phyloP scores from a whole-genome alignment of 2,797 vertebrate species.

The Kryptopterus vitreolus region DNA sequence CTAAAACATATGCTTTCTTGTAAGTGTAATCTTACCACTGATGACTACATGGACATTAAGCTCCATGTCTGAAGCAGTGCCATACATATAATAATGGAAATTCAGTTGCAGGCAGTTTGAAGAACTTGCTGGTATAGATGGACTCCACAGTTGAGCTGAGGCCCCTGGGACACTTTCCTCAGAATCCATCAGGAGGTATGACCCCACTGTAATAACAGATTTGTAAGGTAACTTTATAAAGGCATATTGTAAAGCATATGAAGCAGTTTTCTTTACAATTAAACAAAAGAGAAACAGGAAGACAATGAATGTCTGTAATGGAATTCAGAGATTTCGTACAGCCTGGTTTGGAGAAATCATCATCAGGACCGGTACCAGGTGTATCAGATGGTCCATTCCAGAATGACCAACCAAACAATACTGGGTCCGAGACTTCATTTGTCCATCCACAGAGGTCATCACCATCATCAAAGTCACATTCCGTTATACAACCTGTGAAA shows the following conservation, averaged over 20 bases:
- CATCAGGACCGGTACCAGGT: constrained; percentile 70
- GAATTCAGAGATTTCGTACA: constrained; percentile 63
- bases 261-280: not conserved
- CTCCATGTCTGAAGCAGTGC: constrained; percentile 68
- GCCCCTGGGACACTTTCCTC: not conserved
- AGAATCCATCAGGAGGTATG: constrained; percentile 79
- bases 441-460: constrained; percentile 74
- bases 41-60: constrained; percentile 67
- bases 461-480: constrained; percentile 72
- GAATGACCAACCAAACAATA: constrained; percentile 61
- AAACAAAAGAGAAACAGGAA: not conserved
- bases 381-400: constrained; percentile 62
- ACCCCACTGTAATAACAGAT: constrained; percentile 66
- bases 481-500: constrained; percentile 66
- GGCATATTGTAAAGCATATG: not conserved
- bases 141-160: constrained; percentile 69
- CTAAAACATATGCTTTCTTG: not conserved
- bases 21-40: constrained; percentile 56
- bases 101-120: constrained; percentile 73
- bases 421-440: constrained; percentile 26
- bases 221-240: not conserved
- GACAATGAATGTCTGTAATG: not conserved
- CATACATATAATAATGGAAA: constrained; percentile 76
- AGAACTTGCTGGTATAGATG: constrained; percentile 49
- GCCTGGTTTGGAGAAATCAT: constrained; percentile 82